Evolutionary conservation across 2,888 invertebrate genomes (phyloP).

Genomic region (Sarcophaga variegata): DNA sequence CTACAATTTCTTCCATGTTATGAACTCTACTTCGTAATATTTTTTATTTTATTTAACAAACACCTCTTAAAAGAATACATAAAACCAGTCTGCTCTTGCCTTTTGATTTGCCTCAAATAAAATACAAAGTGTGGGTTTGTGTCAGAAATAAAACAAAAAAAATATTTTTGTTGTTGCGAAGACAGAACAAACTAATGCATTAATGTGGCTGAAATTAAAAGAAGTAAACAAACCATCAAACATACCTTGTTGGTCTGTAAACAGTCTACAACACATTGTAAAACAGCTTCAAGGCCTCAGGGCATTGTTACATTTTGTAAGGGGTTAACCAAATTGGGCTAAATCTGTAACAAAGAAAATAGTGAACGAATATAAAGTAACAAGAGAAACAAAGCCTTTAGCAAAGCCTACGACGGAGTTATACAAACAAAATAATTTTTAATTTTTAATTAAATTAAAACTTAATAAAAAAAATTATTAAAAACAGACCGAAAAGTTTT

Average conservation of each 20-base stretch:
- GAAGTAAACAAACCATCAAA: background rate
- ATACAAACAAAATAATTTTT: conserved; percentile 17
- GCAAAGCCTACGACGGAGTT: background rate
- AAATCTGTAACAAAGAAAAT: conserved; percentile 83
- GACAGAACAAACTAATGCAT: background rate
- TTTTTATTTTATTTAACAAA: too few relatives aligned
- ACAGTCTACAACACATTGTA: conserved; percentile 87
- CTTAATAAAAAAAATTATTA: too few relatives aligned
- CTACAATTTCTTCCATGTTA: too few relatives aligned
- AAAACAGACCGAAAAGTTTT: too few relatives aligned
- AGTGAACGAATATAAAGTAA: conserved; percentile 59
- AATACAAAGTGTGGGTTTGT: too few relatives aligned
- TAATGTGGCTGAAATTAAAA: background rate
- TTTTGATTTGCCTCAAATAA: too few relatives aligned
- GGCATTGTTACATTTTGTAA: conserved; percentile 87
- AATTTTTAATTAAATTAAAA: background rate
- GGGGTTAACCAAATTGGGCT: conserved; percentile 85
- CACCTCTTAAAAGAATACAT: conserved; percentile 18
- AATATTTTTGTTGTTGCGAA: background rate
- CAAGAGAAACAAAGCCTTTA: background rate
- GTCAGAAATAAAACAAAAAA: too few relatives aligned
- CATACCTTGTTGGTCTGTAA: conserved; percentile 87
- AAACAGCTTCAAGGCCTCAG: conserved; percentile 86
- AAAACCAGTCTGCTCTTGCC: background rate
- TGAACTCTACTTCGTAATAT: too few relatives aligned